Evolutionary conservation across 2,797 vertebrate genomes (phyloP).

Genomic region (Pseudochaenichthys georgianus): DNA sequence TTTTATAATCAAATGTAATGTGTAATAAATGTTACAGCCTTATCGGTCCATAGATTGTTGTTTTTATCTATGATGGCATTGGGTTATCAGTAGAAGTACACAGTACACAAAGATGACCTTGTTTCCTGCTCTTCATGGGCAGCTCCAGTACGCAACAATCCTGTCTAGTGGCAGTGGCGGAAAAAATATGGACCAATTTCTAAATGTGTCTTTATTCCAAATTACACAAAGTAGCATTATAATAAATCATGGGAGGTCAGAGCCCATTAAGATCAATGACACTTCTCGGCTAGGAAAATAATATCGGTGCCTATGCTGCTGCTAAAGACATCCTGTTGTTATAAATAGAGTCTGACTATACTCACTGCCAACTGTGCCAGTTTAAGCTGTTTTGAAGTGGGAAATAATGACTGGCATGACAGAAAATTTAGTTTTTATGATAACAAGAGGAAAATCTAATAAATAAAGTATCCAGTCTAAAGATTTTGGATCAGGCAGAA

Average conservation of each 20-base stretch:
- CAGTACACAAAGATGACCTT: neutral
- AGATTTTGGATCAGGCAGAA: too few relatives aligned
- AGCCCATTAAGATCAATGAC: neutral
- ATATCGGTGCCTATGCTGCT: neutral
- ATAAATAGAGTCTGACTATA: neutral
- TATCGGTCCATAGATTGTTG: neutral
- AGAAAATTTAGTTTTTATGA: too few relatives aligned
- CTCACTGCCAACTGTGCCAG: too few relatives aligned
- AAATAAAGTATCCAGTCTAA: too few relatives aligned
- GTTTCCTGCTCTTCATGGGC: neutral
- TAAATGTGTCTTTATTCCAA: neutral
- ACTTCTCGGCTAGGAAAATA: neutral
- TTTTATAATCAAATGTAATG: neutral
- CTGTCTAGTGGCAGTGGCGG: neutral
- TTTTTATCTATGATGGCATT: neutral
- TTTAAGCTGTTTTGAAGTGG: neutral
- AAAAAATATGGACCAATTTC: neutral
- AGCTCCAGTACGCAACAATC: neutral
- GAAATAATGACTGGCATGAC: neutral
- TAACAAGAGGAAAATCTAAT: too few relatives aligned
- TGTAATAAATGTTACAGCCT: neutral
- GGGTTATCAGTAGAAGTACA: neutral
- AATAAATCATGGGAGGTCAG: neutral
- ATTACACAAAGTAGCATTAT: slow-evolving; percentile 1
- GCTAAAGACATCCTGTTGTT: neutral